Conservation (phyloP, 2,113 vertebrate species). For the Percopsis transmontana region DNA sequence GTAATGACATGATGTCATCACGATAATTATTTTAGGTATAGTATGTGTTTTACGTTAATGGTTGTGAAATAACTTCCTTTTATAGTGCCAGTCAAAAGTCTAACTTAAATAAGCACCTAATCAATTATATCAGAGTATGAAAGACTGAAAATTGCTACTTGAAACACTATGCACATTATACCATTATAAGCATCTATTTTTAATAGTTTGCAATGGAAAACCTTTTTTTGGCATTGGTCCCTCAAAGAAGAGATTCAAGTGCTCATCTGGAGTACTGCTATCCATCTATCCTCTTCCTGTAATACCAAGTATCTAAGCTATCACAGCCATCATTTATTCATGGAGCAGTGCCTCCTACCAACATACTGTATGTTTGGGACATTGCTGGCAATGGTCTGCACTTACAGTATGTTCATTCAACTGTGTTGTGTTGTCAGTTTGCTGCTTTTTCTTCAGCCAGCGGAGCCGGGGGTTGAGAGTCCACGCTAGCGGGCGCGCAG, state of each 20-base stretch:
- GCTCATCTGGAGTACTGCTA: not conserved
- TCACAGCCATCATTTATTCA: conserved; percentile 23
- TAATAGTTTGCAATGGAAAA: too few relatives aligned
- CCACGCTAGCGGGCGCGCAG: not conserved
- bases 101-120: too few relatives aligned
- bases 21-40: not conserved
- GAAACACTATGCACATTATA: too few relatives aligned
- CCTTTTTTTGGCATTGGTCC: too few relatives aligned
- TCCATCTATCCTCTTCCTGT: not conserved
- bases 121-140: too few relatives aligned
- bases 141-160: too few relatives aligned
- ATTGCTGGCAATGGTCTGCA: not conserved
- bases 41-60: not conserved
- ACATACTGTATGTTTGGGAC: not conserved
- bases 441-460: not conserved
- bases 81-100: too few relatives aligned
- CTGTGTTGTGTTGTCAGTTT: not conserved
- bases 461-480: not conserved
- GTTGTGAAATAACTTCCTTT: too few relatives aligned
- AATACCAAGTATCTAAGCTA: conserved; percentile 6
- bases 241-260: too few relatives aligned
- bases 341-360: not conserved
- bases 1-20: not conserved
- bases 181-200: too few relatives aligned
- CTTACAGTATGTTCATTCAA: not conserved